These are phyloP conservation scores for Himalopsyche tibetana DNA, from an alignment of 2,888 invertebrate genomes.

Conservation along the genomic window DNA sequence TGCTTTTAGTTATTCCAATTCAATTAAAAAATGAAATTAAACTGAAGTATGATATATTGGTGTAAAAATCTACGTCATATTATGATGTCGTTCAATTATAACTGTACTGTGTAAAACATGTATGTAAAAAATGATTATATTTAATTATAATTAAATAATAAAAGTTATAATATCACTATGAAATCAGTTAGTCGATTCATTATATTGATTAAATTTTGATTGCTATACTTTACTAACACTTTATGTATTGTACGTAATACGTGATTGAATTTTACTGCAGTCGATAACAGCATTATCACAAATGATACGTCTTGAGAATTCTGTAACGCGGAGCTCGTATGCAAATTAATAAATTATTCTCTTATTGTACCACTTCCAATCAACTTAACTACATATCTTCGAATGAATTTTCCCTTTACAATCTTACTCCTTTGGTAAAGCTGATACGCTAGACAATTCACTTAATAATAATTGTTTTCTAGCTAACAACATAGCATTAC, in stretches of 20 bases:
- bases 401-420: neutral
- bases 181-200: too few relatives aligned
- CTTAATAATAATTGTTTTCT: slow-evolving; percentile 17
- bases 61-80: too few relatives aligned
- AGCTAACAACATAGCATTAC: neutral
- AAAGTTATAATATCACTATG: too few relatives aligned
- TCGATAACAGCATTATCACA: neutral
- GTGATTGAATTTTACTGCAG: slow-evolving; percentile 15
- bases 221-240: too few relatives aligned
- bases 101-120: too few relatives aligned
- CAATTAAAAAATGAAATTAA: too few relatives aligned
- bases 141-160: too few relatives aligned
- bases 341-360: slow-evolving; percentile 42
- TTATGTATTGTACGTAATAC: neutral
- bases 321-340: slow-evolving; percentile 3
- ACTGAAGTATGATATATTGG: too few relatives aligned
- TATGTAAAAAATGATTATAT: too few relatives aligned
- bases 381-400: slow-evolving; percentile 26
- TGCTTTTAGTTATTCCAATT: too few relatives aligned
- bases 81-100: too few relatives aligned
- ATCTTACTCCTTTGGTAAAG: neutral
- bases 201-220: too few relatives aligned
- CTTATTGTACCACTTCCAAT: slow-evolving; percentile 34
- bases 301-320: slow-evolving; percentile 10
- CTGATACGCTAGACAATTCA: slow-evolving; percentile 2